Evolutionary conservation across 2,888 invertebrate genomes (phyloP), one percentile per base, ranked within the genome.

Genomic region (Eudasyphora cyanicolor): DNA sequence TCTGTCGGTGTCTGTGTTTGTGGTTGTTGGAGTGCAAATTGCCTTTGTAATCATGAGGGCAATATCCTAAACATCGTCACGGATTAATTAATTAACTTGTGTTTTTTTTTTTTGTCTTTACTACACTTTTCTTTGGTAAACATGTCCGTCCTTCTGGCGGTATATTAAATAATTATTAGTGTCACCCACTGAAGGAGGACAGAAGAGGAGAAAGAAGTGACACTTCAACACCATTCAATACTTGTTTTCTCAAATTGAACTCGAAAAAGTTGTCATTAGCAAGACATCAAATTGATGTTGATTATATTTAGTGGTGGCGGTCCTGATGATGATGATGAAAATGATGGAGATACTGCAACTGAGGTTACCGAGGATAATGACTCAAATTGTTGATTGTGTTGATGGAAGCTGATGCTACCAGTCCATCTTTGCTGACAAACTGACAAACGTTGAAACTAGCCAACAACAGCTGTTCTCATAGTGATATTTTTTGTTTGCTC

Each of bases 221-320:
- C 35, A 69, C 35, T 78, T 82, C 38, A 21, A 42, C 32, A 32
- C 32, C 32, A 74, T 62, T 19, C 35, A 38, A 75, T 27, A 75
- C 62, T 78, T 79, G 71, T 75, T 64, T 38, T 75, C 75, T 70
- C 51, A 35, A 71, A 54, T 71, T 82, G 70, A 82, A 78, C 74
- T 78, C 51, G 29, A 12, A 51, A 24, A 77, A 54, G 54, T 82
- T 75, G 78, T 71, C 51, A 75, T 42, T 51, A 64, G 27, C 70
- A 75, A 42, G 38, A 75, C 54, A 69, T 29, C 64, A 32, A 64
- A 78, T 71, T 75, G 74, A 79, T 54, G 75, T 51, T 69, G 62
- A 14, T 38, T n/a, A 60, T 8, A n/a, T n/a, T n/a, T n/a, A 32
- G 8, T 32, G 32, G 32, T 32, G 54, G 21, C 21, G 24, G 8